These are phyloP conservation scores for Lithophane semibrunnea DNA, from an alignment of 2,888 invertebrate species.

Conservation along the genomic window DNA sequence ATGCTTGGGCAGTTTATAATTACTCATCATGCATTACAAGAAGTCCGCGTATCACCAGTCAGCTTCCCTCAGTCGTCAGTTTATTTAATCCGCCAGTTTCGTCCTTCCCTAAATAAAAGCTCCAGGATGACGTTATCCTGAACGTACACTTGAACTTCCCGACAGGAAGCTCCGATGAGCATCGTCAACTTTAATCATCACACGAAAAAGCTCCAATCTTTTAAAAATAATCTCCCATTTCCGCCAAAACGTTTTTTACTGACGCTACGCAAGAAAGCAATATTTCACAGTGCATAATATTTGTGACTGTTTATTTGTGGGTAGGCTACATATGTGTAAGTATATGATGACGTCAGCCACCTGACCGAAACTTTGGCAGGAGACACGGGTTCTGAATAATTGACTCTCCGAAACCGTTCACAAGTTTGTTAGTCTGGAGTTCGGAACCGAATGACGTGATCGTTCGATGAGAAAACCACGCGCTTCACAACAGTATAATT, in stretches of 20 bases:
- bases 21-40: no score
- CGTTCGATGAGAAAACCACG: slow-evolving; percentile 69
- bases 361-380: slow-evolving; percentile 89
- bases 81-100: no score
- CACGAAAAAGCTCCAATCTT: slow-evolving; percentile 2
- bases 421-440: slow-evolving; percentile 88
- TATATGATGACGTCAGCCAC: slow-evolving; percentile 86
- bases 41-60: no score
- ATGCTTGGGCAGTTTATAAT: no score
- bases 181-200: slow-evolving; percentile 18
- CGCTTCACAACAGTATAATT: slow-evolving; percentile 65
- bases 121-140: neutral
- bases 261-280: slow-evolving; percentile 75
- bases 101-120: neutral
- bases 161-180: slow-evolving; percentile 39
- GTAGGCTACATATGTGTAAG: slow-evolving; percentile 78
- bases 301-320: slow-evolving; percentile 76
- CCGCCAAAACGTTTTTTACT: slow-evolving; percentile 65
- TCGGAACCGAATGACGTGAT: slow-evolving; percentile 80
- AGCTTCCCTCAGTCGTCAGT: no score
- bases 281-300: slow-evolving; percentile 83
- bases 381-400: slow-evolving; percentile 86
- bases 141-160: slow-evolving; percentile 1
- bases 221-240: slow-evolving; percentile 12
- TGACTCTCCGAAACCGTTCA: slow-evolving; percentile 85